Evolutionary conservation across 2,888 invertebrate genomes (phyloP).

Genomic region (Mongoloraphidia duomilia): DNA sequence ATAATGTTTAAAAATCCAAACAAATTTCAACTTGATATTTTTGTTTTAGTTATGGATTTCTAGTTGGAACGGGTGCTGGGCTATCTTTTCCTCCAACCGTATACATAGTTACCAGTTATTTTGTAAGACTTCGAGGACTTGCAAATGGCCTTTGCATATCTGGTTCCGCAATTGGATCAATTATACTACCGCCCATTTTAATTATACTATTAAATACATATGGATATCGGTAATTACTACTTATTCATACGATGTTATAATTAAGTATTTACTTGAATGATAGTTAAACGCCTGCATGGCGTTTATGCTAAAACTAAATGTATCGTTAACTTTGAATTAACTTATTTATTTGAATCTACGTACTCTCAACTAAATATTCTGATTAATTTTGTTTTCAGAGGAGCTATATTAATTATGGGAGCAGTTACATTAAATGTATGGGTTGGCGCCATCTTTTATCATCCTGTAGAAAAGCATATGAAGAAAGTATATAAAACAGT

Average conservation of each 20-base stretch:
- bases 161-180: slow-evolving; percentile 74
- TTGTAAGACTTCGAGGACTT: slow-evolving; percentile 59
- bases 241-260: slow-evolving; percentile 7
- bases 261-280: slow-evolving; percentile 1
- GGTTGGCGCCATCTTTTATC: slow-evolving; percentile 71
- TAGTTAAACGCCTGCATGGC: slow-evolving; percentile 14
- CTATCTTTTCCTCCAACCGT: slow-evolving; percentile 79
- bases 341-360: too few species aligned
- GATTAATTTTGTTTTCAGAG: slow-evolving; percentile 36
- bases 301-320: not conserved
- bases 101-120: slow-evolving; percentile 79
- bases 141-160: slow-evolving; percentile 83
- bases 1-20: not conserved
- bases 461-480: slow-evolving; percentile 71
- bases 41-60: slow-evolving; percentile 55
- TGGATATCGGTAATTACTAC: slow-evolving; percentile 49
- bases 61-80: slow-evolving; percentile 74
- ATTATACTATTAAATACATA: slow-evolving; percentile 54
- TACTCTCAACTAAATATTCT: too few species aligned
- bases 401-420: slow-evolving; percentile 67
- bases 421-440: slow-evolving; percentile 71
- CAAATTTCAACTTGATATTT: slow-evolving; percentile 3
- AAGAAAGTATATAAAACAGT: slow-evolving; percentile 39
- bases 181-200: slow-evolving; percentile 67
- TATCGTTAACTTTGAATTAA: not conserved